Base-by-base conservation (phyloP, 2,888 invertebrate species). In the Cetonia aurata region DNA sequence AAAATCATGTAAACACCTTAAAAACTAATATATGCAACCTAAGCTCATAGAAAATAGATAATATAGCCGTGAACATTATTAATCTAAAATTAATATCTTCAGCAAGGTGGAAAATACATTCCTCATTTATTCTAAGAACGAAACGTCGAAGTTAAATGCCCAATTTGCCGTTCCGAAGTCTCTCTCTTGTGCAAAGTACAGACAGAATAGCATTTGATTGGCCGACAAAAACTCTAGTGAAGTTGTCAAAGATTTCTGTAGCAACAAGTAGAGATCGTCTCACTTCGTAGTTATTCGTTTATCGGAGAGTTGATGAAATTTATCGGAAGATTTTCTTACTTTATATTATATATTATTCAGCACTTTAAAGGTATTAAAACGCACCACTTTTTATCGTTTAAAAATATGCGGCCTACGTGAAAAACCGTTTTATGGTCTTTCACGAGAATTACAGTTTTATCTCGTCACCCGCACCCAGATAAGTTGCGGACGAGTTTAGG, bases 171-270 rank as follows among this genome's bases (percentile, higher is more conserved):
- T 72, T 66, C 46, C 67, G 56, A 65, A 72, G 62, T 67, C 71
- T 68, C 71, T 25, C 25, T 81, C 82, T 81, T 79, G 79, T 78
- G 80, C 80, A 82, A 83, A 83, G 82, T 83, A 81, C 81, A 82
- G 81, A 82, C 81, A 82, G 83, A 84, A 84, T 83, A 79, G 83
- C 83, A 82, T 83, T 82, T 84, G 83, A 84, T 84, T 84, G 84
- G 84, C 82, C 77, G 77, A 83, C 83, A 83, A 84, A 84, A 82
- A 84, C 83, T 83, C 83, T 82, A 81, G 81, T 78, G 79, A 83
- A 83, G 82, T 84, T 83, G 80, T 82, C 82, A 80, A 81, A 80
- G 78, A 80, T 79, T 81, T 78, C 78, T n/a, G 1, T 42, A 12
- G 1, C 6, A 19, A 33, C 69, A 37, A 6, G 42, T 52, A 73